Conservation (phyloP, 2,113 vertebrate genomes). For the Strigops habroptila region DNA sequence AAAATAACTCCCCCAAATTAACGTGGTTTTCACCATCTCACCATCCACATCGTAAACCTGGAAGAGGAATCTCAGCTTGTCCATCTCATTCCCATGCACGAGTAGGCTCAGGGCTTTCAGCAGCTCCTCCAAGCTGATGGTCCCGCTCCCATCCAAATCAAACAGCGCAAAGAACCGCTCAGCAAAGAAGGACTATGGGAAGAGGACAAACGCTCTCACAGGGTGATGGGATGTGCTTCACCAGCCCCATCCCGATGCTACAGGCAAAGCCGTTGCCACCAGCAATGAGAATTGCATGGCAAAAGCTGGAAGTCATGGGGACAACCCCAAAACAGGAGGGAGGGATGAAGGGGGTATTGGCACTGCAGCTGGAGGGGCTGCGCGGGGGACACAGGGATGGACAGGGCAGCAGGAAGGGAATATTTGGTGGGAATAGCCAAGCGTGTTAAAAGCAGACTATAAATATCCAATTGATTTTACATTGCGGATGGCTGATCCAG, state of each 20-base stretch:
- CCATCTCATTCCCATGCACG: slow-evolving; percentile 74
- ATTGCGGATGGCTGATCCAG: accelerated
- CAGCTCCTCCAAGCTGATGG: slow-evolving; percentile 85
- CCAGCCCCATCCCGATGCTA: accelerated
- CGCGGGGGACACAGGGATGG: not conserved
- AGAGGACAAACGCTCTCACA: not conserved
- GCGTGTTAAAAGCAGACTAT: accelerated
- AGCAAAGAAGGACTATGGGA: slow-evolving; percentile 84
- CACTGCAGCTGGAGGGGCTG: accelerated
- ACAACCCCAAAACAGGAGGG: accelerated
- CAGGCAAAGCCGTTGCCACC: accelerated
- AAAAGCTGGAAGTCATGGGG: not conserved
- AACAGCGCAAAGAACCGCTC: slow-evolving; percentile 88
- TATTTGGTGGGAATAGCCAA: not conserved
- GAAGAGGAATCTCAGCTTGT: slow-evolving; percentile 90
- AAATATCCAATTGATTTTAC: not conserved
- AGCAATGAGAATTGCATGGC: accelerated
- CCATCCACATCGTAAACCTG: slow-evolving; percentile 89
- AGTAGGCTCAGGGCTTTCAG: slow-evolving; percentile 80
- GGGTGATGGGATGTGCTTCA: accelerated
- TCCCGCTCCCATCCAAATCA: slow-evolving; percentile 81
- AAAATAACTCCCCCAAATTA: accelerated
- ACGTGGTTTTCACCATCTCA: not conserved
- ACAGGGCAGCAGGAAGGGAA: not conserved
- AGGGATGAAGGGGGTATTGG: not conserved